phyloP scores from a whole-genome alignment of 1,140 invertebrate genomes.

The Magallana ariakensis region DNA sequence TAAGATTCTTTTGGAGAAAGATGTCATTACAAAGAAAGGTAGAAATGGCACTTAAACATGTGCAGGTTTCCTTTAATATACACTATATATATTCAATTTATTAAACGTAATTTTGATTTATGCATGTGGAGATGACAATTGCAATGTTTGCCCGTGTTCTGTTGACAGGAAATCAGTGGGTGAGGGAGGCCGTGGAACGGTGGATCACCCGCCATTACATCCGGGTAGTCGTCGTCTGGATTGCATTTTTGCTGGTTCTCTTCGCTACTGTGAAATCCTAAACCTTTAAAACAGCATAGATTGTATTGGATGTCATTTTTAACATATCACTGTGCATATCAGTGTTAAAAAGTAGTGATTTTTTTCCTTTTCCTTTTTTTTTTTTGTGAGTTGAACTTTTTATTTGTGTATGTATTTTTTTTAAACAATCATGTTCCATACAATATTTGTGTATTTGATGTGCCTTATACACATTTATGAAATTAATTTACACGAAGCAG shows the following conservation, averaged over 20 bases:
- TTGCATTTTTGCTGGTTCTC: neutral
- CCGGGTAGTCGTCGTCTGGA: neutral
- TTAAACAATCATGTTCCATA: too few relatives aligned
- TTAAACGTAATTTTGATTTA: neutral
- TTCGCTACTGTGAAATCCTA: neutral
- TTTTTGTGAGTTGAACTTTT: too few relatives aligned
- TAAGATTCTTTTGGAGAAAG: neutral
- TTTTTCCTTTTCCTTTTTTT: too few relatives aligned
- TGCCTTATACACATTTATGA: too few relatives aligned
- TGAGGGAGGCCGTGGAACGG: neutral
- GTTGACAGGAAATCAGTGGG: neutral
- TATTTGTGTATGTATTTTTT: too few relatives aligned
- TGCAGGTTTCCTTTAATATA: neutral
- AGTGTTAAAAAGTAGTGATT: too few relatives aligned
- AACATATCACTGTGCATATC: too few relatives aligned
- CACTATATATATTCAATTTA: neutral
- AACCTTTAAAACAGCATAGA: neutral
- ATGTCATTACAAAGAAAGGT: constrained; percentile 13
- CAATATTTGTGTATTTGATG: too few relatives aligned
- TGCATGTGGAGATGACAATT: too few relatives aligned
- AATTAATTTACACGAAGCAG: too few relatives aligned
- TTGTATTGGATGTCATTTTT: too few relatives aligned
- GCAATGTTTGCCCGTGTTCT: too few relatives aligned
- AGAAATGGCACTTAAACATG: neutral
- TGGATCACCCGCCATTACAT: neutral